Conservation (phyloP, 1,140 invertebrate species). For the Lepidurus arcticus region DNA sequence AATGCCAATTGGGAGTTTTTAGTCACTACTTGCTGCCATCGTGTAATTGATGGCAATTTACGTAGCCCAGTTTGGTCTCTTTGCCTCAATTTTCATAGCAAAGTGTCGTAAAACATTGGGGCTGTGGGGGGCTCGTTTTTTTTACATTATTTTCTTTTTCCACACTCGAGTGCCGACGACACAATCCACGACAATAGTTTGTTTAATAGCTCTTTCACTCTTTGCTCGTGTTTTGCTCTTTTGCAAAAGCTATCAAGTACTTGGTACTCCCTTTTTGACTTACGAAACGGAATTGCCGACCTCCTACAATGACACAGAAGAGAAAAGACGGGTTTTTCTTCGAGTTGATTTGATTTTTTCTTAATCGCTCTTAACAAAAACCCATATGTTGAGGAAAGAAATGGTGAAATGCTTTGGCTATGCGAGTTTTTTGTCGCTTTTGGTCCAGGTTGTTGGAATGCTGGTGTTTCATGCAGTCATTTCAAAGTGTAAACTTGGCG, state of each 20-base stretch:
- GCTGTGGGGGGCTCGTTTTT: neutral
- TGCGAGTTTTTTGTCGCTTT: neutral
- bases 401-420: neutral
- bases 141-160: neutral
- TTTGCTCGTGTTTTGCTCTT: neutral
- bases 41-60: slow-evolving; percentile 19
- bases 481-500: no score
- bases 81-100: slow-evolving; percentile 10
- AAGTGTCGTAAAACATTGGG: slow-evolving; percentile 18
- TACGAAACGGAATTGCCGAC: neutral
- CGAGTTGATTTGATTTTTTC: neutral
- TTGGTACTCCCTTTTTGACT: neutral
- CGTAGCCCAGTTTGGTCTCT: neutral
- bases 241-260: neutral
- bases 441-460: no score
- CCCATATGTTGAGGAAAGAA: neutral
- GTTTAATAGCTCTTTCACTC: neutral
- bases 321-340: neutral
- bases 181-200: neutral
- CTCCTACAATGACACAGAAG: neutral
- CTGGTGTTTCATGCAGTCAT: no score
- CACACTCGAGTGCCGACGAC: slow-evolving; percentile 1
- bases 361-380: slow-evolving; percentile 2
- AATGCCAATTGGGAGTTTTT: slow-evolving; percentile 6
- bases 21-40: neutral